Evolutionary conservation across 2,113 vertebrate species (phyloP).

Genomic region (Labeo rohita): DNA sequence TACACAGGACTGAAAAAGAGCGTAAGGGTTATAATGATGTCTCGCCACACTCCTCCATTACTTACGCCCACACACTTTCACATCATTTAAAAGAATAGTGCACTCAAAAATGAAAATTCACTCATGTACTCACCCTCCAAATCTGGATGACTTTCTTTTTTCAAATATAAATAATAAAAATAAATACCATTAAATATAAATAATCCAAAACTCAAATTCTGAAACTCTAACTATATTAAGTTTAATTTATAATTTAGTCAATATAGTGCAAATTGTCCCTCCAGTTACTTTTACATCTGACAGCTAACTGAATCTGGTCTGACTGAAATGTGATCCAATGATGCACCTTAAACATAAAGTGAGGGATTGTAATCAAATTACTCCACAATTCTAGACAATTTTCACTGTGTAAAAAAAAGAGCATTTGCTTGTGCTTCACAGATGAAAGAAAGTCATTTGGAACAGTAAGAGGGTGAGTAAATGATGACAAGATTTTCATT

Average conservation of each 20-base stretch:
- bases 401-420: neutral
- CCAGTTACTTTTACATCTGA: neutral
- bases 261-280: neutral
- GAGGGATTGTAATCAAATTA: neutral
- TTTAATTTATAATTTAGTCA: neutral
- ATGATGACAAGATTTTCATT: neutral
- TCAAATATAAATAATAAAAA: too few relatives aligned
- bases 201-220: neutral
- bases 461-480: neutral
- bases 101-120: neutral
- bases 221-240: neutral
- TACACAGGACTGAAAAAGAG: slow-evolving; percentile 18
- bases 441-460: neutral
- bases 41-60: neutral
- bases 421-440: neutral
- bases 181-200: too few relatives aligned
- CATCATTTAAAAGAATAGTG: neutral
- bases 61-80: too few relatives aligned
- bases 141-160: neutral
- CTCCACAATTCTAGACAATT: neutral
- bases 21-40: slow-evolving; percentile 2
- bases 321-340: neutral
- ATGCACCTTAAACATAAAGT: neutral
- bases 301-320: neutral
- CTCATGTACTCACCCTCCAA: neutral